Base-by-base conservation (phyloP, 1,140 invertebrate genomes). In the Galendromus occidentalis region DNA sequence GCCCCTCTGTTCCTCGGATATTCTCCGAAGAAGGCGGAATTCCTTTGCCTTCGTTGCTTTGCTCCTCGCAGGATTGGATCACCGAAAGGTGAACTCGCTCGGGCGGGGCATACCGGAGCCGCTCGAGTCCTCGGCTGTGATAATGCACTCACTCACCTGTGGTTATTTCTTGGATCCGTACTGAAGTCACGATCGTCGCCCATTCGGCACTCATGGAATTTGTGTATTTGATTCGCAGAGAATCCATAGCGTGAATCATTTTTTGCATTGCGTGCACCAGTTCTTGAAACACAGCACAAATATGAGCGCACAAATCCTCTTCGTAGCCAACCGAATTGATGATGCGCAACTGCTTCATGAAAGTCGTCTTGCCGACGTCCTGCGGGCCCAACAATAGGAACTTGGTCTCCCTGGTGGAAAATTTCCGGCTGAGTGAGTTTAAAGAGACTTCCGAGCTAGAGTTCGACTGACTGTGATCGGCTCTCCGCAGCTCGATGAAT, bases 291-390 rank as follows among this genome's bases (percentile, higher is more conserved):
- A 99, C 94, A 72, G 98, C 84, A 80, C 97, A 97, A 74, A 98
- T 97, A 78, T 95, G 97, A 67, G 89, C 87, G 71, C 89, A 83
- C 79, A 97, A 97, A 79, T 99, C 96, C 75, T 99, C 95, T 78
- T 98, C 92, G 79, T 98, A 99, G 70, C 96, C 96, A 69, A 90
- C 85, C 65, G 95, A 95, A 80, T 98, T 95, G 78, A 99, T 99
- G 81, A 99, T 99, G 80, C 94, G 85, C 96, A 99, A 98, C 83
- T 99, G 95, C 84, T 98, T 99, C 79, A 99, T 98, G 79, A 99
- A 99, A 67, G 96, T 99, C 69, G 93, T 98, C 79, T 99, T 99
- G 45, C 96, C 96, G 25, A 59, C 51, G 51, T 59, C 51, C 6
- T 59, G 14, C 14, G 51, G 51, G 22, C 51, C 51, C 51, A 59